Base-by-base conservation (phyloP, 37 sponge, comb jelly and placozoan species). In the Diacarnus erythraeanus region DNA sequence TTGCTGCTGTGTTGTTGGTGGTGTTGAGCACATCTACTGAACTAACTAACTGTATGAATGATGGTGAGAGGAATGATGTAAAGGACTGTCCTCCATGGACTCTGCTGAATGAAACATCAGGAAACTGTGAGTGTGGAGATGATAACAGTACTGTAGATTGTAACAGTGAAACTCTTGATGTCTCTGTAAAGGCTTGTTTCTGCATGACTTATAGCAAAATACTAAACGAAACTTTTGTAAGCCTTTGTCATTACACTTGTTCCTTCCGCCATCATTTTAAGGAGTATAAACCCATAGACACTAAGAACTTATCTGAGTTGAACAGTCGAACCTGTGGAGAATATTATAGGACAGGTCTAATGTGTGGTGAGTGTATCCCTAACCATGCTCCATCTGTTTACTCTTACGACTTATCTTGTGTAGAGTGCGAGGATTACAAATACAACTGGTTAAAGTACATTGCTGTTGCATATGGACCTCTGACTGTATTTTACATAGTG, bases 291-390 rank as follows among this genome's bases (percentile, higher is more conserved):
- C 27, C 2, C 29, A 57, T 34, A 54, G 9, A 0, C 25, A 33
- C 54, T 18, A 57, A 58, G 37, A 17, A 25, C 9, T 22, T 12
- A 1, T 10, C 43, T 22, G 38, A 71, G 10, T 8, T 43, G 6
- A 42, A 71, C 17, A n/a, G 1, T 27, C 10, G 12, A 12, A 12
- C 12, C 10, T 47, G 51, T 47, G 51, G 51, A 47, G 6, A 6
- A 6, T 47, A 15, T 12, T 15, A 76, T 38, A 76, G 64, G 37
- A 37, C 63, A 60, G 77, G 77, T 35, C 38, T 12, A n/a, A 34
- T 76, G 63, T 76, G 77, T 76, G 64, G 92, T 26, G 23, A 75
- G 20, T 91, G 92, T 37, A 31, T n/a, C 33, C 41, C 35, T 0
- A 23, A 29, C 21, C 79, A 80, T 75, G 38, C 42, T 33, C 59